Conservation (phyloP, 2,888 invertebrate genomes). For the Drosophila austrosaltans region DNA sequence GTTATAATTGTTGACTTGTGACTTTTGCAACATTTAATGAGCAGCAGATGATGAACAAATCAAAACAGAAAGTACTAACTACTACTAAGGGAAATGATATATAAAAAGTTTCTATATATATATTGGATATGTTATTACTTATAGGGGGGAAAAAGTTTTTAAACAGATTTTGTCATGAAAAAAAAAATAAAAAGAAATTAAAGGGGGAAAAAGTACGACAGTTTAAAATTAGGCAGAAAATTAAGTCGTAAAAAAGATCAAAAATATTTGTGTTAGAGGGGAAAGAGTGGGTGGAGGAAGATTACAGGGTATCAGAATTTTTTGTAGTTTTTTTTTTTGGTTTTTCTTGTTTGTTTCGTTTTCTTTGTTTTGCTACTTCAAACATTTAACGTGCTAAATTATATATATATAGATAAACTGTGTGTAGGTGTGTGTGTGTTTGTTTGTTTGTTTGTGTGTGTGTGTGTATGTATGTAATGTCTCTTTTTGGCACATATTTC, state of each 20-base stretch:
- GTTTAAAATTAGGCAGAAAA: slow-evolving; percentile 41
- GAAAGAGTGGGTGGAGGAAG: no score
- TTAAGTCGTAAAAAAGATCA: slow-evolving; percentile 36
- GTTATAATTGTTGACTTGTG: slow-evolving; percentile 44
- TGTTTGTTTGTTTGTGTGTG: slow-evolving; percentile 5
- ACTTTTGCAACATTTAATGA: slow-evolving; percentile 64
- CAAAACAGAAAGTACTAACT: slow-evolving; percentile 59
- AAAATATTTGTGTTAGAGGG: neutral
- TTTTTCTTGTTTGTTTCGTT: slow-evolving; percentile 10
- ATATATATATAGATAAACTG: slow-evolving; percentile 29
- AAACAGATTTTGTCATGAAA: slow-evolving; percentile 36
- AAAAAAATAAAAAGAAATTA: slow-evolving; percentile 37
- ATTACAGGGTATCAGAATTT: slow-evolving; percentile 43
- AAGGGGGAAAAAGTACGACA: slow-evolving; percentile 41
- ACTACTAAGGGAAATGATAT: neutral
- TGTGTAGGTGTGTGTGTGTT: neutral
- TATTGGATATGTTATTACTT: slow-evolving; percentile 22
- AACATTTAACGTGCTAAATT: slow-evolving; percentile 66
- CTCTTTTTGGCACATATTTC: slow-evolving; percentile 71
- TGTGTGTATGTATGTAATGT: slow-evolving; percentile 38
- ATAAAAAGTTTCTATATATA: slow-evolving; percentile 28
- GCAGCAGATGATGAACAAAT: slow-evolving; percentile 63
- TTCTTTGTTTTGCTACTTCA: slow-evolving; percentile 47
- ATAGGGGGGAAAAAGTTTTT: slow-evolving; percentile 15
- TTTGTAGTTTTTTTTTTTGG: slow-evolving; percentile 22